A percentile compares a stretch with the other conserved stretches of the same genome.
Conservation (phyloP, 2,797 vertebrate species). For the Pteropus rufus region DNA sequence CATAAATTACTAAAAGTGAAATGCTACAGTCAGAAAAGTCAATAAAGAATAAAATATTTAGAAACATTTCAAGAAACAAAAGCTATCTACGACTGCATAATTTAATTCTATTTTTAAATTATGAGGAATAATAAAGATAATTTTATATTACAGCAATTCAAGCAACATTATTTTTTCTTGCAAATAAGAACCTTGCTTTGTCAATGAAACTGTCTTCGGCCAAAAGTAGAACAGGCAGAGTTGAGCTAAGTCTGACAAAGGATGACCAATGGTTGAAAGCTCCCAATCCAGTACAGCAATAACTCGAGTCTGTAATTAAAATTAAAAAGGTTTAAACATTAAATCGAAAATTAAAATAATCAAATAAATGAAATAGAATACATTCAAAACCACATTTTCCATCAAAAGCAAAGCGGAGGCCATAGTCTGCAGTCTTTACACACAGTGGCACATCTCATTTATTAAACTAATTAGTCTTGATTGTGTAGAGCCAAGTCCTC, state of each 20-base stretch:
- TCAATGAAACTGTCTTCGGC: constrained; percentile 75
- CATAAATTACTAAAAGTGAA: constrained; percentile 14
- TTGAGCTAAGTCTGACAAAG: constrained; percentile 90
- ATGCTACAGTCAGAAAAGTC: not conserved
- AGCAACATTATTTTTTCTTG: constrained; percentile 59
- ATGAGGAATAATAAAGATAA: not conserved
- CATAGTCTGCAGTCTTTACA: not conserved
- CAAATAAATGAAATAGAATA: not conserved
- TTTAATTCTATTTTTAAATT: not conserved
- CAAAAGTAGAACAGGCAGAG: constrained; percentile 85
- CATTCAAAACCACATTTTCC: not conserved
- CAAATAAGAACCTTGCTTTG: not conserved
- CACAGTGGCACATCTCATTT: not conserved
- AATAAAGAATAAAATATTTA: constrained; percentile 22
- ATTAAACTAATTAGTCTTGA: not conserved
- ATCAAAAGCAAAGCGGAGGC: not conserved
- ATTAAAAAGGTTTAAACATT: constrained; percentile 18
- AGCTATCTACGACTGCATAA: constrained; percentile 1
- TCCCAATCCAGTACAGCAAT: constrained; percentile 95
- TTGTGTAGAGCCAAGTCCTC: not conserved
- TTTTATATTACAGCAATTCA: not conserved
- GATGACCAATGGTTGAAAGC: constrained; percentile 93
- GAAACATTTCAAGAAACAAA: constrained; percentile 12
- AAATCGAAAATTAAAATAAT: not conserved
- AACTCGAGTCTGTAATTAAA: constrained; percentile 87